Evolutionary conservation across 2,113 vertebrate species (phyloP).

Genomic region (Menidia beryllina): DNA sequence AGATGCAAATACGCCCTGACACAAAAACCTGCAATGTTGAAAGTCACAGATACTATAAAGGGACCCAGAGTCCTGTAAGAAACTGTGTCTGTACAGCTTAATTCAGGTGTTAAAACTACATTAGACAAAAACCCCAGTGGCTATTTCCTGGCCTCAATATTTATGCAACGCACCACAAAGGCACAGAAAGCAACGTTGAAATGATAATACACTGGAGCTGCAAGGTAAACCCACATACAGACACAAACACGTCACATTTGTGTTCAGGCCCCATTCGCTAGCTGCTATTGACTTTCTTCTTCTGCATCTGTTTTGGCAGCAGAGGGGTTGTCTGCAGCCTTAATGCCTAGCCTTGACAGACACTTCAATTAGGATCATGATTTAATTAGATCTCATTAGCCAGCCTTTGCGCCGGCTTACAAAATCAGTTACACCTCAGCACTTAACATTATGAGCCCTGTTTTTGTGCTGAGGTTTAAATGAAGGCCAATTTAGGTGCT

Average conservation of each 20-base stretch:
- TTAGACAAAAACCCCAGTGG: conserved; percentile 54
- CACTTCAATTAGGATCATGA: conserved; percentile 62
- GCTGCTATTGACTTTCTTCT: neutral
- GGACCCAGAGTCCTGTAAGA: conserved; percentile 22
- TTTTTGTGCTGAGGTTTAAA: conserved; percentile 25
- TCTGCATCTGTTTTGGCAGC: conserved; percentile 12
- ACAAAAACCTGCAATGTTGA: conserved; percentile 33
- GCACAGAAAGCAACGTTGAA: conserved; percentile 51
- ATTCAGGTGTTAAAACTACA: conserved; percentile 65
- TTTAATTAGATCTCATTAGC: conserved; percentile 72
- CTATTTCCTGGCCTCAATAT: conserved; percentile 66
- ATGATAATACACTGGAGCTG: conserved; percentile 51
- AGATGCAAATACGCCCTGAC: conserved; percentile 13
- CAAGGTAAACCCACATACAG: conserved; percentile 44
- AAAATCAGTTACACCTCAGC: conserved; percentile 35
- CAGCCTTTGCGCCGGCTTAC: conserved; percentile 40
- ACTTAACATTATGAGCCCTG: conserved; percentile 26
- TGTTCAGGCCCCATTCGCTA: conserved; percentile 5
- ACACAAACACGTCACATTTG: conserved; percentile 27
- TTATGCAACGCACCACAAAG: conserved; percentile 47
- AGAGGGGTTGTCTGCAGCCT: conserved; percentile 22
- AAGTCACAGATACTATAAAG: conserved; percentile 35
- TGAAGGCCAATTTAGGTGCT: neutral
- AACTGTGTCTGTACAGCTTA: conserved; percentile 43
- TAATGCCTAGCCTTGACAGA: conserved; percentile 42